Percentiles rank a stretch among this genome's conserved stretches.
Conservation (phyloP, 2,888 invertebrate genomes). For the Ditula angustiorana region DNA sequence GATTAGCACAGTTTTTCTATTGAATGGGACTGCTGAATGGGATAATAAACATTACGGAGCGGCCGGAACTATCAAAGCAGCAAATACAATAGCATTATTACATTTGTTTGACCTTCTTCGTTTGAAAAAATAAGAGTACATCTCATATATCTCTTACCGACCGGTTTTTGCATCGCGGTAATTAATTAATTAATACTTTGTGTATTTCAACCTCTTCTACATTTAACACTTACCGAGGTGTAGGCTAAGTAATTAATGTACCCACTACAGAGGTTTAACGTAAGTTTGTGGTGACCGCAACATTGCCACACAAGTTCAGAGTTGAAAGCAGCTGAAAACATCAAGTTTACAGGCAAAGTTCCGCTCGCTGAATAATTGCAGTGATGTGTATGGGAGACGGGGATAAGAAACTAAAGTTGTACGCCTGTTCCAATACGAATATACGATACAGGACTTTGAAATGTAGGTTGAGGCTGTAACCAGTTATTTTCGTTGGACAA, state of each 20-base stretch:
- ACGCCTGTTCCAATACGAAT: constrained; percentile 19
- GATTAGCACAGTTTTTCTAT: constrained; percentile 10
- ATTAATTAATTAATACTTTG: neutral
- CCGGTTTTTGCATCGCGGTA: no score
- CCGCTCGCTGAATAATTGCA: constrained; percentile 63
- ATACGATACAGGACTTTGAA: neutral
- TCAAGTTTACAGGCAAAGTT: constrained; percentile 60
- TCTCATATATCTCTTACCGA: constrained; percentile 5
- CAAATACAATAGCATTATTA: constrained; percentile 31
- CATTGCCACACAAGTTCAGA: constrained; percentile 50
- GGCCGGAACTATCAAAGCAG: constrained; percentile 22
- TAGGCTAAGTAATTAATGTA: constrained; percentile 24
- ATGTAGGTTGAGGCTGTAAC: constrained; percentile 32
- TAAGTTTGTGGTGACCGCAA: constrained; percentile 51
- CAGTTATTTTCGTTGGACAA: constrained; percentile 26
- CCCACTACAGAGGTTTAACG: constrained; percentile 24
- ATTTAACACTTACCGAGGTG: neutral
- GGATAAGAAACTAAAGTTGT: constrained; percentile 15
- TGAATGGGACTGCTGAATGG: constrained; percentile 28
- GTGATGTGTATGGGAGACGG: constrained; percentile 48
- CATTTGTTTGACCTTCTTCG: constrained; percentile 6
- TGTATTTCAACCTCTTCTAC: constrained; percentile 7
- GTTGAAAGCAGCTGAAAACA: constrained; percentile 49
- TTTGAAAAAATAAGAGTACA: neutral
- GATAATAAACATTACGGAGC: constrained; percentile 25